Evolutionary conservation across 2,113 vertebrate species (phyloP), one percentile per base, ranked within the genome.

Genomic region (Heliornis fulica): DNA sequence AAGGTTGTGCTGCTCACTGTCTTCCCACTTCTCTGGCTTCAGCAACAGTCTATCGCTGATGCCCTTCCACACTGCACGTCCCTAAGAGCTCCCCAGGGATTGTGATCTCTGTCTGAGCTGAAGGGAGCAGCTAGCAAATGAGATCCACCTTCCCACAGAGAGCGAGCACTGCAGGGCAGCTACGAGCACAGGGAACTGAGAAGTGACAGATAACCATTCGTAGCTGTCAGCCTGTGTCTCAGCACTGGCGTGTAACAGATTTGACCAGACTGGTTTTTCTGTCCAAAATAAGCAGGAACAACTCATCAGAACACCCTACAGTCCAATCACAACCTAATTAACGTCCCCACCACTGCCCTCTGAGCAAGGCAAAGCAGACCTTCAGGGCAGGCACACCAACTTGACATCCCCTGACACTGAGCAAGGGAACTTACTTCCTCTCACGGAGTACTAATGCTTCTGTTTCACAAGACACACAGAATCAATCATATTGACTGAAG

Each of bases 151-250:
- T 53, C 69, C 31, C 20, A 25, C 11, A 20, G 50, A 70, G 36
- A 54, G 8, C 0, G 0, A 78, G 46, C 5, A 22, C 23, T 2
- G 16, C 59, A 46, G 32, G 46, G n/a, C 60, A 89, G 43, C 48
- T 32, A 36, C 40, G n/a, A 72, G 54, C 50, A 83, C 59, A 15
- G 65, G 40, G 31, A 76, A 83, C 36, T 21, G 25, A 72, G 14
- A 48, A 57, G 36, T 4, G 34, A 61, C 3, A 3, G 54, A 66
- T 43, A 9, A 43, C 17, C 18, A 15, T 9, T 36, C 12, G 0
- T 3, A 57, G 60, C 60, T 57, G 36, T 16, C 68, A 80, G 46
- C 34, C 31, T 50, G 10, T 26, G 57, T 61, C 80, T 29, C 60
- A 38, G 51, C 38, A 45, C 14, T 16, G 20, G 53, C 5, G n/a